A percentile compares a stretch with the other conserved stretches of the same genome.
Evolutionary conservation across 2,888 invertebrate genomes (phyloP).

Genomic region (Meta bourneti): DNA sequence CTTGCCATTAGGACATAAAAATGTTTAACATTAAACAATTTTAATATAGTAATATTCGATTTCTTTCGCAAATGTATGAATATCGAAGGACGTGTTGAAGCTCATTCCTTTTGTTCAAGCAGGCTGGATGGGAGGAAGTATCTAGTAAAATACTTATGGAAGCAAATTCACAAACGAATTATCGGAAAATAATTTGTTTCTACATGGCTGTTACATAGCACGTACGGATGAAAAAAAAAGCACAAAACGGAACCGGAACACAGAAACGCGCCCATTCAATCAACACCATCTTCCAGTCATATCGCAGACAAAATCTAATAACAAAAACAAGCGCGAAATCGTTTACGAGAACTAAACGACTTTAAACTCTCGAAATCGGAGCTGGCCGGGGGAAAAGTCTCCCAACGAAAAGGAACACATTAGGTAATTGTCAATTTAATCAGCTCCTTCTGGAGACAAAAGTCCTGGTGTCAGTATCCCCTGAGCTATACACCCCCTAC

Average conservation of each 20-base stretch:
- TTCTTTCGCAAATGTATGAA: no score
- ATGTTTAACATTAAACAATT: no score
- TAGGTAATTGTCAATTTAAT: slow-evolving; percentile 77
- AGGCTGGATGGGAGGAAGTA: neutral
- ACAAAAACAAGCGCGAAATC: slow-evolving; percentile 1
- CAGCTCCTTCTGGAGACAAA: slow-evolving; percentile 67
- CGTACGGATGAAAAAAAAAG: neutral
- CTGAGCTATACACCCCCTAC: slow-evolving; percentile 29
- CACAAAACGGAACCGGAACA: neutral
- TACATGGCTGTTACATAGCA: neutral
- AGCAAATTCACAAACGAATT: neutral
- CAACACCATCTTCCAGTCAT: neutral
- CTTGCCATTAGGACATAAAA: no score
- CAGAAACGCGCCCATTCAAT: neutral
- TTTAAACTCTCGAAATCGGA: slow-evolving; percentile 60
- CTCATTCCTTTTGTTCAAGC: neutral
- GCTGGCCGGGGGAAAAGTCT: neutral
- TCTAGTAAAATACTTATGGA: neutral
- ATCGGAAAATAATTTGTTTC: neutral
- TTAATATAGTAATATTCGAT: no score
- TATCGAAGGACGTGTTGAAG: no score
- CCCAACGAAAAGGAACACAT: slow-evolving; percentile 54
- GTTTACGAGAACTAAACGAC: slow-evolving; percentile 42
- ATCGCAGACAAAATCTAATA: neutral
- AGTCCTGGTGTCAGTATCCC: slow-evolving; percentile 70